Percentiles rank a stretch among this genome's conserved stretches.
Conservation (phyloP, 2,113 vertebrate species). For the Oenanthe melanoleuca region DNA sequence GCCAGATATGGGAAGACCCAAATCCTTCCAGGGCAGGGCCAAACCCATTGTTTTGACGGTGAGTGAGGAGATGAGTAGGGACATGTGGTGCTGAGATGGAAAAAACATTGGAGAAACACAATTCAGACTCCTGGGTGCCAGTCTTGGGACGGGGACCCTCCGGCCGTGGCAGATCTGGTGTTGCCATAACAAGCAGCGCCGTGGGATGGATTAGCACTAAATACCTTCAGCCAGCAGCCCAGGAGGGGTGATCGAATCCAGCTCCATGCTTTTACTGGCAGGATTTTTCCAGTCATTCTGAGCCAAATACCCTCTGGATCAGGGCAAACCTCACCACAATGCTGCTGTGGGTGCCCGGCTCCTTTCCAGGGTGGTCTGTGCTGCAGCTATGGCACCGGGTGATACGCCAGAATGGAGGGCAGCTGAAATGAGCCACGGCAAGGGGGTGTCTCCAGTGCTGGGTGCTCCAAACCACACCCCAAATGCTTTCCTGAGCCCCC, state of each 20-base stretch:
- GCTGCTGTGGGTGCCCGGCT: accelerated
- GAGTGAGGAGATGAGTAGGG: background rate
- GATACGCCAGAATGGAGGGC: background rate
- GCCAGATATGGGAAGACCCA: background rate
- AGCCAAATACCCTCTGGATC: background rate
- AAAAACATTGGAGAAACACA: background rate
- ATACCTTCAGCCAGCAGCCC: background rate
- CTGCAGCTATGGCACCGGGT: accelerated
- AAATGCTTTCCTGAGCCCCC: background rate
- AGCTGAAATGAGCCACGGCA: background rate
- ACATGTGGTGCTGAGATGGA: accelerated
- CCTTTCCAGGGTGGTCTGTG: accelerated
- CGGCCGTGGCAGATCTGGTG: accelerated
- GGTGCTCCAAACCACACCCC: background rate
- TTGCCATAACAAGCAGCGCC: accelerated
- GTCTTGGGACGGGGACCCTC: accelerated
- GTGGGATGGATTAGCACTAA: background rate
- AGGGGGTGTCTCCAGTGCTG: accelerated
- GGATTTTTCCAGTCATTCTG: background rate
- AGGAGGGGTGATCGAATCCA: accelerated
- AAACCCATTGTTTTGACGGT: accelerated
- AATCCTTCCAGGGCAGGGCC: background rate
- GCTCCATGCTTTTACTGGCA: background rate
- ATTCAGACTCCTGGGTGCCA: accelerated
- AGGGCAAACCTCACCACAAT: accelerated